These are phyloP conservation scores for Diacarnus erythraeanus DNA, from an alignment of 37 sponge, comb jelly and placozoan genomes.

Conservation along the genomic window DNA sequence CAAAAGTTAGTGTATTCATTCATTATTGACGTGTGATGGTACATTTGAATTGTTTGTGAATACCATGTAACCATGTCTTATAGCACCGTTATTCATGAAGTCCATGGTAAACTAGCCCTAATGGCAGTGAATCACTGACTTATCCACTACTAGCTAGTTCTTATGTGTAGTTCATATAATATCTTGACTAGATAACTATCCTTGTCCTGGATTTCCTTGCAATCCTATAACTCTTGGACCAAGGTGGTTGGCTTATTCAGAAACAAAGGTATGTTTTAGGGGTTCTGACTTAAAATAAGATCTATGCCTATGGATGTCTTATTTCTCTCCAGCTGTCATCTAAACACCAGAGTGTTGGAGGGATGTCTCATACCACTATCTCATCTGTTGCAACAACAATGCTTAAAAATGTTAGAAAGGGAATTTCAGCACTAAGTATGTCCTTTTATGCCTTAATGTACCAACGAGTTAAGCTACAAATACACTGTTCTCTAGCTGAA, in stretches of 20 bases:
- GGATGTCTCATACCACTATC: slow-evolving; percentile 43
- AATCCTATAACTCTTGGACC: slow-evolving; percentile 88
- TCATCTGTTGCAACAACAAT: slow-evolving; percentile 79
- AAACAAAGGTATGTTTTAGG: slow-evolving; percentile 51
- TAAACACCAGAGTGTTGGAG: slow-evolving; percentile 77
- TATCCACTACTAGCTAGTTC: too few species aligned
- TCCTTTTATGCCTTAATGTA: neutral
- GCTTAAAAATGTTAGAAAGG: slow-evolving; percentile 71
- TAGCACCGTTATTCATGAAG: neutral
- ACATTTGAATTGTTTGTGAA: neutral
- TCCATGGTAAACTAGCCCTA: neutral
- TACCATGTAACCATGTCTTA: neutral
- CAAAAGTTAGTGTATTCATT: slow-evolving; percentile 48
- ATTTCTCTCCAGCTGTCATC: slow-evolving; percentile 27
- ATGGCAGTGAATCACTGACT: too few species aligned
- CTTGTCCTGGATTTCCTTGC: slow-evolving; percentile 39
- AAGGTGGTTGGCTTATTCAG: slow-evolving; percentile 91
- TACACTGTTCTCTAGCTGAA: slow-evolving; percentile 28
- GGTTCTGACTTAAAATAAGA: neutral
- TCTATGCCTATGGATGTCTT: neutral
- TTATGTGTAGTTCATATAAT: neutral
- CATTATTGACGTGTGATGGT: neutral
- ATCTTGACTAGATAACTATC: slow-evolving; percentile 53
- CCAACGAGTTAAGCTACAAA: neutral
- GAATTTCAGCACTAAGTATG: slow-evolving; percentile 65